Base-by-base conservation (phyloP, 1,140 invertebrate species). In the Battus philenor region DNA sequence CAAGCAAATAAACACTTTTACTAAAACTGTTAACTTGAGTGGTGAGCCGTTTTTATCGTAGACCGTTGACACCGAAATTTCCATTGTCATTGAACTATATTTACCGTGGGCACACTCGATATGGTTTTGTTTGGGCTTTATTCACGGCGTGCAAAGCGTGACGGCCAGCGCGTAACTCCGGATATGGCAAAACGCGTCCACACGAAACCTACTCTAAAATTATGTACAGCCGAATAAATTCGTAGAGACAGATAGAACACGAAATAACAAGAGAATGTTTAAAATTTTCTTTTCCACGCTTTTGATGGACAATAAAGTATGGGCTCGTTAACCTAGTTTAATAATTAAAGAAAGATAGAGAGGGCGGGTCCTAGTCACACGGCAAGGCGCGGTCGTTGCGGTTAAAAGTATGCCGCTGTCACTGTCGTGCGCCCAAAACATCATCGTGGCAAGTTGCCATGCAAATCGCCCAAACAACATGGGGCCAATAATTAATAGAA, bases 301-400 rank as follows among this genome's bases (percentile, higher is more conserved):
- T 73, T 63, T 56, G 50, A 48, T 62, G 53, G 49, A 54, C 53
- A 47, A 68, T 58, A 59, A 54, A 56, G 50, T 59, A 57, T 63
- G 67, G 54, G 61, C 72, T 77, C 62, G 54, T 78, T 85, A 80
- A 71, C 81, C 81, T 50, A 73, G 68, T 84, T 79, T 62, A 53
- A 74, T 74, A 80, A 79, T 70, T 74, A 72, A 65, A 56, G 59
- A 70, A 47, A 58, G 54, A 39, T 56, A 44, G 54, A 50, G 32
- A 29, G 51, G 45, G 52, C 50, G 43, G 34, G 31, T 45, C 34
- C 22, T 36, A 38, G 36, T 33, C 43, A 20, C 36, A 30, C 27
- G 18, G 18, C 26, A 27, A 38, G 50, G 39, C 44, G 56, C 48
- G 53, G 54, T 62, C 41, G 41, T 24, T 44, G 50, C 32, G 13